phyloP scores from a whole-genome alignment of 2,113 vertebrate genomes.

The Gallinago jamesoni region DNA sequence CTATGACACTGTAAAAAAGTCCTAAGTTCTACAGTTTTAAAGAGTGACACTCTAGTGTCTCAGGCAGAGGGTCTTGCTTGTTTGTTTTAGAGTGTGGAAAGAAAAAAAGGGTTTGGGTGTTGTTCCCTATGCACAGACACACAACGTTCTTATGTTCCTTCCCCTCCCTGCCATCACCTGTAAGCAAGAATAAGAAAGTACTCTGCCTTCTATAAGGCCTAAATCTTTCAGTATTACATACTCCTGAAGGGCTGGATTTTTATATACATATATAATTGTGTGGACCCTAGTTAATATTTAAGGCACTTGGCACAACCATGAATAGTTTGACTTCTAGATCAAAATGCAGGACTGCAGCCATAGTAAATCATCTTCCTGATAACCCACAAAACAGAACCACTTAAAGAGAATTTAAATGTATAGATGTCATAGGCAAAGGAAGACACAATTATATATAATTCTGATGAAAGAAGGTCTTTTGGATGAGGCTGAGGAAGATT shows the following conservation, averaged over 20 bases:
- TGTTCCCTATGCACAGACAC: background rate
- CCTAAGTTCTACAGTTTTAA: background rate
- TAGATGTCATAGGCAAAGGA: background rate
- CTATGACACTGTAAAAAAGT: background rate
- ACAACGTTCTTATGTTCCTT: background rate
- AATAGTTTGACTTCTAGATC: background rate
- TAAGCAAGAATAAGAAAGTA: background rate
- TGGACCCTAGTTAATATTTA: conserved; percentile 8
- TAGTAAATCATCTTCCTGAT: background rate
- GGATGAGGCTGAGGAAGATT: background rate
- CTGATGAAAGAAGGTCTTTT: background rate
- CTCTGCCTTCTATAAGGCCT: background rate
- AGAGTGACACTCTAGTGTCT: background rate
- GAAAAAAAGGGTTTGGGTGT: background rate
- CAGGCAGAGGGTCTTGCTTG: background rate
- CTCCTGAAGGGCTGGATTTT: background rate
- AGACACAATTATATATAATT: background rate
- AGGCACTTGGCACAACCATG: background rate
- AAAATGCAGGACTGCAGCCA: conserved; percentile 12
- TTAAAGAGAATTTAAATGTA: background rate
- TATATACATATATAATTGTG: background rate
- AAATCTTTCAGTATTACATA: background rate
- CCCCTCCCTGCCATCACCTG: background rate
- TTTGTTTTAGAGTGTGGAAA: background rate
- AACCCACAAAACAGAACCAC: background rate